These are phyloP conservation scores for Calyptomena viridis DNA, from an alignment of 2,113 vertebrate genomes.

Conservation along the genomic window DNA sequence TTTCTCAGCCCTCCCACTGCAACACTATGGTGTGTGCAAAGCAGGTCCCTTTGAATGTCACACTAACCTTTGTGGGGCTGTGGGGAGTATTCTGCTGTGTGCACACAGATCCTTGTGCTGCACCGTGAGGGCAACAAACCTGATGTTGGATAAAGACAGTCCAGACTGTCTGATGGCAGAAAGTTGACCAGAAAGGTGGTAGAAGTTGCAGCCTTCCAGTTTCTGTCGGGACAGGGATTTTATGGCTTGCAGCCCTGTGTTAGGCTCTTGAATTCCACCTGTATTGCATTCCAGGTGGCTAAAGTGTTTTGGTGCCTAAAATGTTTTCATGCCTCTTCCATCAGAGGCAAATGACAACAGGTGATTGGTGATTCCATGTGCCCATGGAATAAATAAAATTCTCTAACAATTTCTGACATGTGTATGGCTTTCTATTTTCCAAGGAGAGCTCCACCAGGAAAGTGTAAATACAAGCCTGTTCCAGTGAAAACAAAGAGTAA, in stretches of 20 bases:
- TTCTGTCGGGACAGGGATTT: background rate
- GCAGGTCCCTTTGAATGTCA: background rate
- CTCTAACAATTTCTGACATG: background rate
- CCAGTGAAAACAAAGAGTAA: constrained; percentile 81
- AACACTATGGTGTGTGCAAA: background rate
- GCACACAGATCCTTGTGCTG: background rate
- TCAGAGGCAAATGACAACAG: background rate
- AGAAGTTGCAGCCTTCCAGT: background rate
- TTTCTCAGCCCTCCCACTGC: background rate
- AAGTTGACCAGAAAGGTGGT: background rate
- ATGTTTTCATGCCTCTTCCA: background rate
- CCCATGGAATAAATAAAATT: background rate
- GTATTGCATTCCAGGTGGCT: background rate
- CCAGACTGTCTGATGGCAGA: background rate
- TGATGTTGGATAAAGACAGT: background rate
- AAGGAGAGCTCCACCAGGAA: constrained; percentile 84
- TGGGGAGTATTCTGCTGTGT: background rate
- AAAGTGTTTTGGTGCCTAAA: background rate
- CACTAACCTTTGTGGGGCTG: background rate
- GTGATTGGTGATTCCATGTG: background rate
- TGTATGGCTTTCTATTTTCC: constrained; percentile 28
- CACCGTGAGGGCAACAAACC: background rate
- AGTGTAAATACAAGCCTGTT: constrained; percentile 78
- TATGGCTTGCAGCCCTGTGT: background rate
- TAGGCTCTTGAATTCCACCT: background rate